Conservation (phyloP, 2,113 vertebrate species). For the Ursus arctos region DNA sequence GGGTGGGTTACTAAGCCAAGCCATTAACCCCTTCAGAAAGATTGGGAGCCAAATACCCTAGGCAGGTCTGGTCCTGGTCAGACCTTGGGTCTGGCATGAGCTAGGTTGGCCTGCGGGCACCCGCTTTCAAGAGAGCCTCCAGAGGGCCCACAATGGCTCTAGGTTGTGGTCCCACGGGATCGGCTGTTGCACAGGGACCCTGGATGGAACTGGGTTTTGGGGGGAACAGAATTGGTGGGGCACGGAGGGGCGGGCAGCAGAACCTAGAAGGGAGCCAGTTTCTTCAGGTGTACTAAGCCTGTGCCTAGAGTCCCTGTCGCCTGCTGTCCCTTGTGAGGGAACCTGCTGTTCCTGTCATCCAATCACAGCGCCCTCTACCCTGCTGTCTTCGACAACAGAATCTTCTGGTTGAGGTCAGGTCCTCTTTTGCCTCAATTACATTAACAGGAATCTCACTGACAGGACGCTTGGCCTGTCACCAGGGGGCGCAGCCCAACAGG, state of each 20-base stretch:
- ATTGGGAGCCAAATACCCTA: background rate
- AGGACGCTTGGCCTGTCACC: background rate
- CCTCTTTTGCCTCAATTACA: background rate
- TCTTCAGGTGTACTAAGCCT: background rate
- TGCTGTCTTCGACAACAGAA: background rate
- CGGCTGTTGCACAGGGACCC: background rate
- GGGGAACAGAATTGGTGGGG: background rate
- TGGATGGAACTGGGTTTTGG: background rate
- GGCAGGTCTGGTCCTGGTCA: background rate
- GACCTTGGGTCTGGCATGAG: background rate
- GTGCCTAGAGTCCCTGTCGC: background rate
- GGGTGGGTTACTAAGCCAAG: too few relatives aligned
- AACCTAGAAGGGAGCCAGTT: background rate
- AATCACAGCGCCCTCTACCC: background rate
- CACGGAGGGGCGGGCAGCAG: rapidly evolving
- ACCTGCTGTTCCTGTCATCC: background rate
- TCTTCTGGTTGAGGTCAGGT: background rate
- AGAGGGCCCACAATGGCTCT: background rate
- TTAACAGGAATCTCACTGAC: background rate
- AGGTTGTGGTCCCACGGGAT: background rate
- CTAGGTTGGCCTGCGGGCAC: background rate
- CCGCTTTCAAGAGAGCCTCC: background rate
- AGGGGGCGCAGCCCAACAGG: background rate
- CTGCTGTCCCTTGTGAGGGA: background rate
- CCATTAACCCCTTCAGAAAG: background rate